A percentile compares a stretch with the other conserved stretches of the same genome.
phyloP scores from a whole-genome alignment of 1,140 invertebrate genomes.

The Lineus longissimus region DNA sequence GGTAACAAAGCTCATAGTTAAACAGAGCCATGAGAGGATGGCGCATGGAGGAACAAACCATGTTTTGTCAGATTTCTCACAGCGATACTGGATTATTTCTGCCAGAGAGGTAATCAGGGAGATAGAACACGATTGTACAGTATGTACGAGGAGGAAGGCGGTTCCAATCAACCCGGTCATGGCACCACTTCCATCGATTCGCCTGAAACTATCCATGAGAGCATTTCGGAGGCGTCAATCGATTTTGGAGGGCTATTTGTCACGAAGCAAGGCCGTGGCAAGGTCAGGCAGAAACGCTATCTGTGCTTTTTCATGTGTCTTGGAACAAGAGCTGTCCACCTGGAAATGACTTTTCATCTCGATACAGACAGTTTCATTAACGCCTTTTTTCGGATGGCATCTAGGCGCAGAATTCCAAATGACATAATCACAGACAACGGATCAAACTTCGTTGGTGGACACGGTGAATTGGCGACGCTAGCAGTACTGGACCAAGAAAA shows the following conservation, averaged over 20 bases:
- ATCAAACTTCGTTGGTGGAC: constrained; percentile 17
- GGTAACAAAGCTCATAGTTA: too few species aligned
- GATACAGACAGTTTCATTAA: constrained; percentile 14
- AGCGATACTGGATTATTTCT: too few species aligned
- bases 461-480: background rate
- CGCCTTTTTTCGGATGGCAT: constrained; percentile 1
- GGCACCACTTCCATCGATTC: background rate
- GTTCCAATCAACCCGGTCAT: too few species aligned
- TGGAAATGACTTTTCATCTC: constrained; percentile 9
- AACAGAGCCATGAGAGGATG: too few species aligned
- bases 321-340: constrained; percentile 13
- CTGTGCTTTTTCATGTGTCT: constrained; percentile 19
- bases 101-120: too few species aligned
- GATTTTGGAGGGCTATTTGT: constrained; percentile 17
- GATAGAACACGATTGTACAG: too few species aligned
- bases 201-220: too few species aligned
- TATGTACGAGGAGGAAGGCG: too few species aligned
- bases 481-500: background rate
- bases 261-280: constrained; percentile 11
- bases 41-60: too few species aligned
- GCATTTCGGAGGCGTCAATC: background rate
- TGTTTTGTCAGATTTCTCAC: too few species aligned
- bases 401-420: constrained; percentile 8
- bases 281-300: constrained; percentile 10
- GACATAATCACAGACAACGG: constrained; percentile 15